These are phyloP conservation scores for Astatoreochromis straeleni DNA, from an alignment of 2,113 vertebrate species.

Conservation along the genomic window DNA sequence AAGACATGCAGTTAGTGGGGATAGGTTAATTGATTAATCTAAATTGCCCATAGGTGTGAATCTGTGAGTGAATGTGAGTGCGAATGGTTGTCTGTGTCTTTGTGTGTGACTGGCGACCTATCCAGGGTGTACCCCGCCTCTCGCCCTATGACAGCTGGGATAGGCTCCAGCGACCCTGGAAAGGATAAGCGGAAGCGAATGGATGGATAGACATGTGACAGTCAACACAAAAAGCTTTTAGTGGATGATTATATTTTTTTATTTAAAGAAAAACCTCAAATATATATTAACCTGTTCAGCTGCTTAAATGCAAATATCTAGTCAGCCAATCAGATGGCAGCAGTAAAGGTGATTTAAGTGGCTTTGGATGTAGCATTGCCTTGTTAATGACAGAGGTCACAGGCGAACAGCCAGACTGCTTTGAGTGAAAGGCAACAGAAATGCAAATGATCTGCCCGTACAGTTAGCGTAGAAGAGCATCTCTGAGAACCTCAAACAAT, in stretches of 20 bases:
- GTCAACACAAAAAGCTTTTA: neutral
- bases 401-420: neutral
- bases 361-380: neutral
- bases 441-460: neutral
- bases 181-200: neutral
- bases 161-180: neutral
- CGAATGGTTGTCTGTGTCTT: neutral
- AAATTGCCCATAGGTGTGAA: neutral
- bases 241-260: neutral
- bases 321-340: neutral
- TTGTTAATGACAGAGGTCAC: neutral
- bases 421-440: neutral
- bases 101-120: accelerated
- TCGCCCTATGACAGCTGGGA: neutral
- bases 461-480: neutral
- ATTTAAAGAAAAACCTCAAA: neutral
- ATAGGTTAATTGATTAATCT: neutral
- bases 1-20: neutral
- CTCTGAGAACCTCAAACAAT: neutral
- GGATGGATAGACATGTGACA: neutral
- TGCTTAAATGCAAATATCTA: neutral
- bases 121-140: neutral
- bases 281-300: neutral
- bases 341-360: neutral
- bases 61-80: neutral